Conservation (phyloP, 2,797 vertebrate species). For the Apodemus agrarius region DNA sequence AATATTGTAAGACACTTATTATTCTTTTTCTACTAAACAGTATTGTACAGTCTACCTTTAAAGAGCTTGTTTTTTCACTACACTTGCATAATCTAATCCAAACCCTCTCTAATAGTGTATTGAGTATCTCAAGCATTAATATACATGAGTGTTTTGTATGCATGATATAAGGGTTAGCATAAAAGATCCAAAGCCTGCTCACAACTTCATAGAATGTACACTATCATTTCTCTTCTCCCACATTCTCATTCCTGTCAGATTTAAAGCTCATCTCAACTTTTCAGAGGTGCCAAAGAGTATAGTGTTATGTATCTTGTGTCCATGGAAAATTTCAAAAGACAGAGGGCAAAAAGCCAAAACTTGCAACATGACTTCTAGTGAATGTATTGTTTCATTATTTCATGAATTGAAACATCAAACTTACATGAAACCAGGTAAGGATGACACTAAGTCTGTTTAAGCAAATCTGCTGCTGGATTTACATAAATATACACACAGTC, state of each 20-base stretch:
- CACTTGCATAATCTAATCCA: not conserved
- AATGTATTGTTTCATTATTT: not conserved
- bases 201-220: too few relatives aligned
- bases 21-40: too few relatives aligned
- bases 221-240: not conserved
- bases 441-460: not conserved
- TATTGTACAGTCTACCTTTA: not conserved
- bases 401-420: not conserved
- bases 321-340: not conserved
- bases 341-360: not conserved
- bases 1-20: not conserved
- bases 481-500: too few relatives aligned
- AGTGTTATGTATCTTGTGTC: not conserved
- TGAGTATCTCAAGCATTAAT: not conserved
- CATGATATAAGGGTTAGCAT: too few relatives aligned
- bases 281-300: rapidly evolving
- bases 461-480: not conserved
- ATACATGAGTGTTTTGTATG: not conserved
- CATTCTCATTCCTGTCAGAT: rapidly evolving
- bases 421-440: not conserved
- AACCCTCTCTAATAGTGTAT: not conserved
- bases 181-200: not conserved
- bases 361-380: not conserved
- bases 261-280: not conserved
- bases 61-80: not conserved